These are phyloP conservation scores for Cladopsammia gracilis DNA, from an alignment of 64 coral and sea anemone species.

Conservation along the genomic window DNA sequence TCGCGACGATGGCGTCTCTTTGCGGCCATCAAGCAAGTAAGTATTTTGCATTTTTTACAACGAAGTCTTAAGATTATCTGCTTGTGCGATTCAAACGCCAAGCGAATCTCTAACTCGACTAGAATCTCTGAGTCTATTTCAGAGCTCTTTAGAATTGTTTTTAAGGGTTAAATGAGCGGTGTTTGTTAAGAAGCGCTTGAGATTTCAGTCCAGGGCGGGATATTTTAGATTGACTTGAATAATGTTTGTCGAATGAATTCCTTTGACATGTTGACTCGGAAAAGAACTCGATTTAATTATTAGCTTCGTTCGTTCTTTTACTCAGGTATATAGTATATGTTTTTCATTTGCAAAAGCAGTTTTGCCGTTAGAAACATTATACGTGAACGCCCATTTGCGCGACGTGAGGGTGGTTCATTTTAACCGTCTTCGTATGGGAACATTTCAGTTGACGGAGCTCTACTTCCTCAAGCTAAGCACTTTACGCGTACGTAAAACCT, in stretches of 20 bases:
- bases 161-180: background rate
- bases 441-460: background rate
- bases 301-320: background rate
- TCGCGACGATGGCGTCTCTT: background rate
- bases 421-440: background rate
- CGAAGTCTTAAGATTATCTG: background rate
- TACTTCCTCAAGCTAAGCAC: background rate
- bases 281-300: background rate
- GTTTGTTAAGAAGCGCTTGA: background rate
- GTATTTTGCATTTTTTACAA: background rate
- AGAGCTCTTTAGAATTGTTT: background rate
- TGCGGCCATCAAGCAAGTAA: conserved; percentile 35
- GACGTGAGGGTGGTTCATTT: background rate
- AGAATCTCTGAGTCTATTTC: background rate
- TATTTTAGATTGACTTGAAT: background rate
- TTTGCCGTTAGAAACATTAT: background rate
- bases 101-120: no score
- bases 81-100: background rate
- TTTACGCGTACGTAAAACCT: no score
- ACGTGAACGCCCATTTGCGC: conserved; percentile 12
- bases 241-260: background rate
- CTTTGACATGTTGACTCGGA: background rate
- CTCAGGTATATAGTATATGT: background rate
- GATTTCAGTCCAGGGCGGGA: background rate
- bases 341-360: background rate